Evolutionary conservation across 2,113 vertebrate genomes (phyloP).

Genomic region (Cygnus buccinator): DNA sequence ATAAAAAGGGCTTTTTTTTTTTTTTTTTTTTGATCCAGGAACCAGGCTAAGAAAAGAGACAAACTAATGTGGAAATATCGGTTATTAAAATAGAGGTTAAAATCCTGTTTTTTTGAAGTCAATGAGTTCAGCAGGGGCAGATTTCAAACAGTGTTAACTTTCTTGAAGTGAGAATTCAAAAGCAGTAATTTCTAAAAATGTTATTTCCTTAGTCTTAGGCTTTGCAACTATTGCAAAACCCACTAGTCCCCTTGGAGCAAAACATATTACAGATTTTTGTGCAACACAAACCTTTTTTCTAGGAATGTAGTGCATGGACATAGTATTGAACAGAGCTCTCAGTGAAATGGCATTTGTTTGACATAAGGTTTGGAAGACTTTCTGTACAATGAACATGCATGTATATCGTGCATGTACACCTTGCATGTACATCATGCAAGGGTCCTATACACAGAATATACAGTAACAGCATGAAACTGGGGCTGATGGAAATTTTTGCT

Average conservation of each 20-base stretch:
- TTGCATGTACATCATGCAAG: fast-evolving
- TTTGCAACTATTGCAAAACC: background rate
- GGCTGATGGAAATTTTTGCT: background rate
- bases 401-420: no score
- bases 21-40: background rate
- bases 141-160: background rate
- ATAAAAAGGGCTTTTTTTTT: background rate
- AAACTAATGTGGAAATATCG: background rate
- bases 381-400: background rate
- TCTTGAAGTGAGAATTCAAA: background rate
- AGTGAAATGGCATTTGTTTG: background rate
- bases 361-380: background rate
- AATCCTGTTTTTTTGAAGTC: background rate
- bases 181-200: background rate
- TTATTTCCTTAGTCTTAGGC: background rate
- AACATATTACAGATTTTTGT: background rate
- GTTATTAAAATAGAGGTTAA: background rate
- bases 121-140: background rate
- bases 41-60: background rate
- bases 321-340: background rate
- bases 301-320: background rate
- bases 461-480: background rate
- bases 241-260: background rate
- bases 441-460: fast-evolving
- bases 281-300: background rate